Conservation (phyloP, 2,113 vertebrate genomes). For the Tiliqua scincoides region DNA sequence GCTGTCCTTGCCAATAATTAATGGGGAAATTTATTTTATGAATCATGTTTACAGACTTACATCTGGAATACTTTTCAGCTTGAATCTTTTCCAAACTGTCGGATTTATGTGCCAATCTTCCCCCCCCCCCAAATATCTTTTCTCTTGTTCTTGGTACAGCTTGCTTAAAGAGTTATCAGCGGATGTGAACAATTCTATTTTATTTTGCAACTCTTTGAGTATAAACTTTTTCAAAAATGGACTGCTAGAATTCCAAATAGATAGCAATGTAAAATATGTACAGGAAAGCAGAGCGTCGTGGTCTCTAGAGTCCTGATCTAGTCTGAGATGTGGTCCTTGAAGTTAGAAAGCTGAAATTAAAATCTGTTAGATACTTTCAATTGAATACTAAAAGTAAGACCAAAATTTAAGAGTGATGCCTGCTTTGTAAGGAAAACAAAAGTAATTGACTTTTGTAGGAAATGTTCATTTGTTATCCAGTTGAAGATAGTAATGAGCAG, state of each 20-base stretch:
- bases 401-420: not conserved
- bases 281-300: not conserved
- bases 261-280: not conserved
- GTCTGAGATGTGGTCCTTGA: not conserved
- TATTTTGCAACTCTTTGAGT: constrained; percentile 46
- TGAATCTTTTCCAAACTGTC: constrained; percentile 73
- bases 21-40: constrained; percentile 74
- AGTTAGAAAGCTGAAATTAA: not conserved
- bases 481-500: not conserved
- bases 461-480: not conserved
- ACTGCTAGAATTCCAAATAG: constrained; percentile 13
- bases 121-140: constrained; percentile 60
- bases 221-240: constrained; percentile 13
- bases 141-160: constrained; percentile 59
- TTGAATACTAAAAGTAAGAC: not conserved
- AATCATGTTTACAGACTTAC: constrained; percentile 81
- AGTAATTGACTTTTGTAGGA: not conserved
- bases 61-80: constrained; percentile 82
- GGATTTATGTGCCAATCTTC: constrained; percentile 71
- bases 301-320: too few species aligned
- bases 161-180: constrained; percentile 66
- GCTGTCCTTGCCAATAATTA: constrained; percentile 73
- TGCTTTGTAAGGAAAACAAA: not conserved
- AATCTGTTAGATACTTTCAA: not conserved
- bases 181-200: constrained; percentile 48